A percentile compares a stretch with the other conserved stretches of the same genome.
Conservation (phyloP, 2,888 invertebrate species). For the Sminthurinus aureus region DNA sequence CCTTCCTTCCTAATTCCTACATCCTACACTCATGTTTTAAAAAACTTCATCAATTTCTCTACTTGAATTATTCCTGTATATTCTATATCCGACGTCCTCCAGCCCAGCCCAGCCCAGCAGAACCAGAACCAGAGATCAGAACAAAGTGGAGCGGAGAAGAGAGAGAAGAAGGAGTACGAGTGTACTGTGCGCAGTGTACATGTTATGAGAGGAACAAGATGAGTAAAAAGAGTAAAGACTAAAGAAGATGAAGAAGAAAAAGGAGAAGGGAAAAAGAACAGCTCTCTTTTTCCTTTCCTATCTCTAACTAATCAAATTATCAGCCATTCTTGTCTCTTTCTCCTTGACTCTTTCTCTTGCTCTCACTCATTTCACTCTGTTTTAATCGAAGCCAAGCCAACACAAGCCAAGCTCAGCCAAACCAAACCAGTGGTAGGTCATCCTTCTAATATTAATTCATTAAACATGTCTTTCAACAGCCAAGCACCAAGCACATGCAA, state of each 20-base stretch:
- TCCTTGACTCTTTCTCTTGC: slow-evolving; percentile 46
- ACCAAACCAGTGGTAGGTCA: slow-evolving; percentile 46
- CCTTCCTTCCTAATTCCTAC: slow-evolving; percentile 59
- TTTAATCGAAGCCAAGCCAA: slow-evolving; percentile 36
- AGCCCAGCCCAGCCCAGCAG: too few relatives aligned
- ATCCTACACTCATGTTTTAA: slow-evolving; percentile 58
- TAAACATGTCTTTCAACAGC: slow-evolving; percentile 42
- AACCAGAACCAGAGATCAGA: neutral
- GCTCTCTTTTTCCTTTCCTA: slow-evolving; percentile 40
- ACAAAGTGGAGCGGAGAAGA: neutral
- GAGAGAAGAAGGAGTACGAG: neutral
- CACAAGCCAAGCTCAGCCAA: neutral
- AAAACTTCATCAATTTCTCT: slow-evolving; percentile 56
- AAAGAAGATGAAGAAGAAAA: too few relatives aligned
- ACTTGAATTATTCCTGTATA: slow-evolving; percentile 40
- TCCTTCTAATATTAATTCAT: slow-evolving; percentile 50
- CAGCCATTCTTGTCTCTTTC: slow-evolving; percentile 44
- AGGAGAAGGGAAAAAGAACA: neutral
- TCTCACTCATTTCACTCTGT: slow-evolving; percentile 43
- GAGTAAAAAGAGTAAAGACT: too few relatives aligned
- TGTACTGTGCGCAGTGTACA: neutral
- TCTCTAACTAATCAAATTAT: slow-evolving; percentile 58
- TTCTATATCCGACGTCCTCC: neutral
- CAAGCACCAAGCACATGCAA: neutral
- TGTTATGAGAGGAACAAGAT: too few relatives aligned